Percentiles rank a stretch among this genome's conserved stretches.
Conservation (phyloP, 2,797 vertebrate species). For the Rousettus madagascariensis region DNA sequence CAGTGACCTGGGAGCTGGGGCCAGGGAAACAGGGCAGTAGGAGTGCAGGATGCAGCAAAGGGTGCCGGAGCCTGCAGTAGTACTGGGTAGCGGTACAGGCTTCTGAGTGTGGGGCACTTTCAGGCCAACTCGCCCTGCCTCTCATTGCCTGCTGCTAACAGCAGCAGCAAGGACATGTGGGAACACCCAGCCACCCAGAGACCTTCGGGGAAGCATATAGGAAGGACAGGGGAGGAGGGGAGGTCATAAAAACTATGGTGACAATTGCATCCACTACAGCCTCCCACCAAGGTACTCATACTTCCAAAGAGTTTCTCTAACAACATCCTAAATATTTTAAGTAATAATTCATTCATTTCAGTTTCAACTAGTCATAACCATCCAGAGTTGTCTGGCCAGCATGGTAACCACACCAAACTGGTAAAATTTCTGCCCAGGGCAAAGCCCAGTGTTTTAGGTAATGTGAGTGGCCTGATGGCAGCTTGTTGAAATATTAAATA, state of each 20-base stretch:
- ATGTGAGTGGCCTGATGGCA: constrained; percentile 57
- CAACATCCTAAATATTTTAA: background rate
- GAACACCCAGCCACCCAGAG: background rate
- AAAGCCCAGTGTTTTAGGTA: constrained; percentile 38
- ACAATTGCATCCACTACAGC: background rate
- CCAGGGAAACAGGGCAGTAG: too few species aligned
- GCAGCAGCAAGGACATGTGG: background rate
- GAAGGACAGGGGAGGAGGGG: background rate
- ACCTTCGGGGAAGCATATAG: background rate
- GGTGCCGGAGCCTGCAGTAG: fast-evolving
- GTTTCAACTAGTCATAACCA: background rate
- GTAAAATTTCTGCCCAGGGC: background rate
- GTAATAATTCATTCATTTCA: background rate
- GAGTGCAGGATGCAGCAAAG: too few species aligned
- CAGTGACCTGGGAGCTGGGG: background rate
- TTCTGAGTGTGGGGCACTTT: background rate
- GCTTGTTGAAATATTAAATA: constrained; percentile 62
- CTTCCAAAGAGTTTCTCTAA: constrained; percentile 11
- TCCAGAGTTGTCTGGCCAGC: constrained; percentile 15
- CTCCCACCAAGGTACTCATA: background rate
- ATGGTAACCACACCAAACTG: background rate
- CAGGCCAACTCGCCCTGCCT: background rate
- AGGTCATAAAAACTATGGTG: background rate
- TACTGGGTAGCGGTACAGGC: background rate
- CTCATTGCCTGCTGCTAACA: background rate